These are phyloP conservation scores for Ageneiosus marmoratus DNA, from an alignment of 2,113 vertebrate genomes.

Conservation along the genomic window DNA sequence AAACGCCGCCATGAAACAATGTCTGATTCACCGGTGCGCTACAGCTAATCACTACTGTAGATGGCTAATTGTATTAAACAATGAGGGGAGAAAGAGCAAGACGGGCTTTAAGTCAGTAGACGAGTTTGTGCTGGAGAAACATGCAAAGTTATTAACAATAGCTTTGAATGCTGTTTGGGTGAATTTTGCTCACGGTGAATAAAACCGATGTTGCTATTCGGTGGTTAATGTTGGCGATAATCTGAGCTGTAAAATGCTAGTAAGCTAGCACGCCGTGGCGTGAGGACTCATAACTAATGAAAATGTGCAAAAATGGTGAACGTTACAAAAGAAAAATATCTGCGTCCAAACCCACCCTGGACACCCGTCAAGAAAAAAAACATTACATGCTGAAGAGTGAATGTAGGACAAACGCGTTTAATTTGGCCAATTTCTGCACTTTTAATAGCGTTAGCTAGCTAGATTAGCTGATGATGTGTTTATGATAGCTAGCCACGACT, in stretches of 20 bases:
- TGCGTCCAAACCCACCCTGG: not conserved
- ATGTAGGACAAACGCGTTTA: not conserved
- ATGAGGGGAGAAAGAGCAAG: not conserved
- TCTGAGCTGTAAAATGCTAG: slow-evolving; percentile 40
- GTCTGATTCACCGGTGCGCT: slow-evolving; percentile 59
- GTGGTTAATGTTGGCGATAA: slow-evolving; percentile 12
- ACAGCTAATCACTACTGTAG: slow-evolving; percentile 20
- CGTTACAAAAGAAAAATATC: slow-evolving; percentile 57
- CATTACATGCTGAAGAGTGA: not conserved
- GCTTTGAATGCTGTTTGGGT: not conserved
- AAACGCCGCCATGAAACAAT: slow-evolving; percentile 68
- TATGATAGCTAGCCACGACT: slow-evolving; percentile 37
- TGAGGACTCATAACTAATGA: slow-evolving; percentile 67
- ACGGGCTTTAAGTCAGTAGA: not conserved
- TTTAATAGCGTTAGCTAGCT: slow-evolving; percentile 10
- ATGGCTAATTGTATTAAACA: slow-evolving; percentile 43
- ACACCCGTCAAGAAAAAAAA: not conserved
- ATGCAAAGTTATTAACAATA: not conserved
- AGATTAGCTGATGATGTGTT: slow-evolving; percentile 48
- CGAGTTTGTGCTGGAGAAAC: not conserved
- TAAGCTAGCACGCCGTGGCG: slow-evolving; percentile 55
- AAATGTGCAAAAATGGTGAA: slow-evolving; percentile 66
- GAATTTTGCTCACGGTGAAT: not conserved
- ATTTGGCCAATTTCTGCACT: not conserved
- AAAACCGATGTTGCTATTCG: not conserved